Percentiles rank a stretch among this genome's conserved stretches.
Conservation (phyloP, 2,113 vertebrate species). For the Patagioenas fasciata region DNA sequence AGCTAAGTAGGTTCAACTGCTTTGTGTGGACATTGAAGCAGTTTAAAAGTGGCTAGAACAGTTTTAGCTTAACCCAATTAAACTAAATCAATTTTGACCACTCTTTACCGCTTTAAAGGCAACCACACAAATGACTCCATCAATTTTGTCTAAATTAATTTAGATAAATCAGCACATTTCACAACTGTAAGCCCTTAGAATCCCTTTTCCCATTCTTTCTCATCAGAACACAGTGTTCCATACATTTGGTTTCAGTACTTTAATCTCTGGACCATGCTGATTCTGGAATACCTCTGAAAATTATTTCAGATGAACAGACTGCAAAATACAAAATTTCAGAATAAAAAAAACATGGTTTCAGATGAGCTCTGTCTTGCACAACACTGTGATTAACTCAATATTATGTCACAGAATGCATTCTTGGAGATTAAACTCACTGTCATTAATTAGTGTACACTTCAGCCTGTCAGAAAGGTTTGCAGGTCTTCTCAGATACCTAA, state of each 20-base stretch:
- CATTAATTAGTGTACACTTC: background rate
- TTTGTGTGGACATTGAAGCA: slow-evolving; percentile 44
- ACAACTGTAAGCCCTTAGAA: background rate
- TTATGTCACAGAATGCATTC: background rate
- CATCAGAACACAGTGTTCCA: background rate
- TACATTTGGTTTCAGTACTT: background rate
- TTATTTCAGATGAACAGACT: background rate
- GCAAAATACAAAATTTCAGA: background rate
- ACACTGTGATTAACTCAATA: background rate
- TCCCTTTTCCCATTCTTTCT: background rate
- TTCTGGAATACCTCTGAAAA: background rate
- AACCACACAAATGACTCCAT: slow-evolving; percentile 35
- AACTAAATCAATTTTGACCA: slow-evolving; percentile 59
- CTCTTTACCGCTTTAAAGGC: slow-evolving; percentile 50
- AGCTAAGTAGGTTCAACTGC: slow-evolving; percentile 49
- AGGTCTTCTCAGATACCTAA: background rate
- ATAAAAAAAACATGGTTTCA: background rate
- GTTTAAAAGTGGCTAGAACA: slow-evolving; percentile 61
- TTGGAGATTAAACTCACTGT: background rate
- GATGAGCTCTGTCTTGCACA: background rate
- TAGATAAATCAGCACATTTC: slow-evolving; percentile 47
- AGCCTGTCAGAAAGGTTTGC: background rate
- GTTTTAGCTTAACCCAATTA: slow-evolving; percentile 56
- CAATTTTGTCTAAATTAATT: slow-evolving; percentile 59
- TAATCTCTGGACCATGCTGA: background rate